Conservation (phyloP, 1,140 invertebrate genomes). For the Telenomus remus region DNA sequence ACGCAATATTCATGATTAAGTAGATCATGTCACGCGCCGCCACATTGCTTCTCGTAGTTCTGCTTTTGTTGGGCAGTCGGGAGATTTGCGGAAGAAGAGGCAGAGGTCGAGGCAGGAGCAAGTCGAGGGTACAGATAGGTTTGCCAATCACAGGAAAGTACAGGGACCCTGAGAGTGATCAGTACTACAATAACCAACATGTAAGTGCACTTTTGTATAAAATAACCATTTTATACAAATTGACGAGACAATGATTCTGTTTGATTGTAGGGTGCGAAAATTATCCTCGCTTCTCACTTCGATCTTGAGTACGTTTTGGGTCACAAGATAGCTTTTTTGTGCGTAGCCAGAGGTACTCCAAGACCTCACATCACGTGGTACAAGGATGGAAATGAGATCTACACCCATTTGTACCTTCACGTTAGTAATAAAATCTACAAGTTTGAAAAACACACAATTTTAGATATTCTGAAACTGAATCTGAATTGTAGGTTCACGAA, state of each 20-base stretch:
- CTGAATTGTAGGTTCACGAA: conserved; percentile 85
- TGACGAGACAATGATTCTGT: too few relatives aligned
- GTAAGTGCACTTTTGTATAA: conserved; percentile 81
- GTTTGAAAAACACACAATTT: background rate
- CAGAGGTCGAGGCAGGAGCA: conserved; percentile 80
- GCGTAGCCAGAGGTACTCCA: conserved; percentile 89
- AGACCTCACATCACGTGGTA: conserved; percentile 93
- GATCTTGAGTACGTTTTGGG: conserved; percentile 94
- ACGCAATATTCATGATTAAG: conserved; percentile 11
- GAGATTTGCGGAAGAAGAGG: conserved; percentile 76
- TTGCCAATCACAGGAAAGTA: conserved; percentile 91
- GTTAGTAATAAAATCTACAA: conserved; percentile 77
- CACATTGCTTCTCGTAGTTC: conserved; percentile 66
- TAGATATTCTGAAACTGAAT: background rate
- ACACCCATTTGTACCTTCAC: conserved; percentile 90
- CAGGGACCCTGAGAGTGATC: conserved; percentile 88
- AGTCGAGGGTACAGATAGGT: conserved; percentile 87
- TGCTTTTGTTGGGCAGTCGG: conserved; percentile 67
- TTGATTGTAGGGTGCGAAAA: conserved; percentile 88
- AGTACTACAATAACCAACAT: conserved; percentile 91
- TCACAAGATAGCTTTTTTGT: conserved; percentile 94
- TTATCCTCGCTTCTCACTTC: conserved; percentile 92
- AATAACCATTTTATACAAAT: too few relatives aligned
- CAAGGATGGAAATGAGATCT: conserved; percentile 93
- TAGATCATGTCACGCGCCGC: conserved; percentile 67